Conservation (phyloP, 2,888 invertebrate genomes). For the Ditula angustiorana region DNA sequence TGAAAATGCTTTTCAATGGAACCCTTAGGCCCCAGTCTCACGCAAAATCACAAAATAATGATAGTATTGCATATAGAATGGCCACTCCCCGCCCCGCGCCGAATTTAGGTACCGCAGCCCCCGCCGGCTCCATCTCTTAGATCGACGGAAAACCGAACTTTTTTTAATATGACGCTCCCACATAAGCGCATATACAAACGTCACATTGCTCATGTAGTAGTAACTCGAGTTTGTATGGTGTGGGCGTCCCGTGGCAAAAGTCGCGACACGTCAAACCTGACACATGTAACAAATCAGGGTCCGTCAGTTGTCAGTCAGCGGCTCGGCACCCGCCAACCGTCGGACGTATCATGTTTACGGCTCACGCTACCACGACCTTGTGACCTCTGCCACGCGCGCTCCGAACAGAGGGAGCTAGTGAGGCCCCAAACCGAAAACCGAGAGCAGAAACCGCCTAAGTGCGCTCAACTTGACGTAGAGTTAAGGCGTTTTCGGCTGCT, state of each 20-base stretch:
- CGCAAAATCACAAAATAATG: too few relatives aligned
- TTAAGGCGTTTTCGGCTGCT: constrained; percentile 6
- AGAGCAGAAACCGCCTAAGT: constrained; percentile 1
- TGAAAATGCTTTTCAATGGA: too few relatives aligned
- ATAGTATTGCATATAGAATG: too few relatives aligned
- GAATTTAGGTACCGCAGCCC: too few relatives aligned
- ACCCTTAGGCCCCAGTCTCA: too few relatives aligned
- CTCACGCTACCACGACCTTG: constrained; percentile 60
- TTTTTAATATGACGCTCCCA: too few relatives aligned
- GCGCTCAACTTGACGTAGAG: neutral
- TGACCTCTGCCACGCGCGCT: constrained; percentile 78
- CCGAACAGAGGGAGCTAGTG: constrained; percentile 70
- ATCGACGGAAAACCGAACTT: too few relatives aligned
- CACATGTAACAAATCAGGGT: neutral
- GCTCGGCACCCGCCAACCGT: neutral
- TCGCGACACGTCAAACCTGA: neutral
- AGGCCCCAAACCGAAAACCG: constrained; percentile 19
- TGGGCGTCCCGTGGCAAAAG: neutral
- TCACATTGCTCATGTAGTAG: too few relatives aligned
- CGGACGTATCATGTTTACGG: constrained; percentile 52
- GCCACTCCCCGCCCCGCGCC: too few relatives aligned
- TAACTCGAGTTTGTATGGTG: too few relatives aligned
- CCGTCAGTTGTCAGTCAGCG: neutral
- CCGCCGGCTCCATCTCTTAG: too few relatives aligned
- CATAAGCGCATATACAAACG: too few relatives aligned